phyloP scores from a whole-genome alignment of 2,888 invertebrate species.

The Leucania comma region DNA sequence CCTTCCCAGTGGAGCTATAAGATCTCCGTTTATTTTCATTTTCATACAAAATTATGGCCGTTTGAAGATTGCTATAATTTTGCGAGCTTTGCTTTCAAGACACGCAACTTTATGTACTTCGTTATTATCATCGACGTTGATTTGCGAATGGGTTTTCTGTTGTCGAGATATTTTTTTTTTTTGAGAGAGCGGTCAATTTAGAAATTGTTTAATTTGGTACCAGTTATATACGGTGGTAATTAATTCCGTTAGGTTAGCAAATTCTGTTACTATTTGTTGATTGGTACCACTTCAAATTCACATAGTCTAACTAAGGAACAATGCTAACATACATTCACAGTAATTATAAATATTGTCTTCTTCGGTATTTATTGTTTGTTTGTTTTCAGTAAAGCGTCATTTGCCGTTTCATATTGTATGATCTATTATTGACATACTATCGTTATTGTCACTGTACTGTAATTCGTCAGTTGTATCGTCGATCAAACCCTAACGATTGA shows the following conservation, averaged over 20 bases:
- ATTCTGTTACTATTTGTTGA: slow-evolving; percentile 9
- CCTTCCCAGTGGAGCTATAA: slow-evolving; percentile 69
- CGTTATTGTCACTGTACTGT: slow-evolving; percentile 11
- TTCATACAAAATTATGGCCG: slow-evolving; percentile 72
- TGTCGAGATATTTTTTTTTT: not conserved
- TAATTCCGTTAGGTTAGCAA: not conserved
- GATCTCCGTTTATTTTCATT: slow-evolving; percentile 74
- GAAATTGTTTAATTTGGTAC: no score
- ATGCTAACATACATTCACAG: slow-evolving; percentile 30
- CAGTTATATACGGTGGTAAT: no score
- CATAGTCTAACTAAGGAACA: slow-evolving; percentile 19
- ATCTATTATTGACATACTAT: slow-evolving; percentile 19
- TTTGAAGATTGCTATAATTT: slow-evolving; percentile 77
- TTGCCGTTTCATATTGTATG: slow-evolving; percentile 27
- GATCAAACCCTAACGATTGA: slow-evolving; percentile 46
- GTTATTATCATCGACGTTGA: slow-evolving; percentile 49
- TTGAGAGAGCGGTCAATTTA: no score
- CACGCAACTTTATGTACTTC: slow-evolving; percentile 65
- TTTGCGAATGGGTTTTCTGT: slow-evolving; percentile 32
- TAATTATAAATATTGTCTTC: slow-evolving; percentile 33
- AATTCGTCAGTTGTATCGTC: slow-evolving; percentile 41
- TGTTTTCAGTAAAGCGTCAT: slow-evolving; percentile 31
- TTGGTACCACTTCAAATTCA: slow-evolving; percentile 8
- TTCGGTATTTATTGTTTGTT: slow-evolving; percentile 56
- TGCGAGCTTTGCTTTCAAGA: slow-evolving; percentile 63